Conservation (phyloP, 1,140 invertebrate genomes). For the Triops longicaudatus region DNA sequence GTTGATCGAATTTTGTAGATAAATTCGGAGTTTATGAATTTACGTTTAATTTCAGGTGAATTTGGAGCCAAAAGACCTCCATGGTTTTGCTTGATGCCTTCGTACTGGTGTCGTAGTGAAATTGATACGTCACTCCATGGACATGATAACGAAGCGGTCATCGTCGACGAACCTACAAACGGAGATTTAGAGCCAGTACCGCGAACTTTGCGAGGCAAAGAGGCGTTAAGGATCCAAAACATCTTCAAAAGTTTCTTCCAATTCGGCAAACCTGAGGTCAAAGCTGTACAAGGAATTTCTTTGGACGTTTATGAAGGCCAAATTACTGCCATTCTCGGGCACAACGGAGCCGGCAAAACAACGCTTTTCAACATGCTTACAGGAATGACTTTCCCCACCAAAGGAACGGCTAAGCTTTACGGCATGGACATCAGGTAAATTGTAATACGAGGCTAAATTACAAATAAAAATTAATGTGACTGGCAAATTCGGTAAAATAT, state of each 20-base stretch:
- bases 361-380: slow-evolving; percentile 78
- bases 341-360: slow-evolving; percentile 83
- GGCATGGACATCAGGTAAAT: slow-evolving; percentile 58
- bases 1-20: too few species aligned
- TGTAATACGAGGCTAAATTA: too few species aligned
- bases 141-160: slow-evolving; percentile 12
- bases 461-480: too few species aligned
- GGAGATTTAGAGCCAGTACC: slow-evolving; percentile 63
- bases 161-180: neutral
- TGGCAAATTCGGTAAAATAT: too few species aligned
- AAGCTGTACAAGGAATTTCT: slow-evolving; percentile 51
- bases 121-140: neutral
- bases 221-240: slow-evolving; percentile 64
- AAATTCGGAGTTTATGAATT: too few species aligned
- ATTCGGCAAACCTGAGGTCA: slow-evolving; percentile 47
- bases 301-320: slow-evolving; percentile 69
- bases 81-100: slow-evolving; percentile 60
- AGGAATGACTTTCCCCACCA: slow-evolving; percentile 41
- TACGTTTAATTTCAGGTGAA: slow-evolving; percentile 59
- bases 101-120: slow-evolving; percentile 51
- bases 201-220: slow-evolving; percentile 57
- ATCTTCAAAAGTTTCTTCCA: slow-evolving; percentile 56
- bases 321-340: slow-evolving; percentile 77
- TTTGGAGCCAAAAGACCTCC: slow-evolving; percentile 59
- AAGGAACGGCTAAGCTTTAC: slow-evolving; percentile 66